Percentiles rank a stretch among this genome's conserved stretches.
These are phyloP conservation scores for Plumapathes pennacea DNA, from an alignment of 92 coral and sea anemone species.

Conservation along the genomic window DNA sequence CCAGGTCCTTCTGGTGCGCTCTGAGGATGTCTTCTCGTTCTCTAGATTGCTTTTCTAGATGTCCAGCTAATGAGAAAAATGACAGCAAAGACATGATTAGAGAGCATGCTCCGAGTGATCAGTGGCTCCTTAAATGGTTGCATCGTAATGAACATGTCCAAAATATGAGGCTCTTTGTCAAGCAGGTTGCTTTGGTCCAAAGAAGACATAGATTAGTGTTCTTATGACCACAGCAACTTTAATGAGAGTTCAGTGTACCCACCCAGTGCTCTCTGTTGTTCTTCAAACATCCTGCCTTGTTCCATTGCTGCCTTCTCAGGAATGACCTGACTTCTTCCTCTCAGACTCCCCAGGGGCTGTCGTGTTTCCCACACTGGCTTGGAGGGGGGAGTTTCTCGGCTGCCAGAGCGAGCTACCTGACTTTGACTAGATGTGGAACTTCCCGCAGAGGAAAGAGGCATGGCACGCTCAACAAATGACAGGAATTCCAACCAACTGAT, in stretches of 20 bases:
- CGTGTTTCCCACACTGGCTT: conserved; percentile 83
- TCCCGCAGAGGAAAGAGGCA: conserved; percentile 50
- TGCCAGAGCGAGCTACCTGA: conserved; percentile 11
- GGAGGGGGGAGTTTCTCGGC: conserved; percentile 57
- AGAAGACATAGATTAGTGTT: no score
- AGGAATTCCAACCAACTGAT: conserved; percentile 69
- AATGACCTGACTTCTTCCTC: conserved; percentile 27
- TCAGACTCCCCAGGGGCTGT: conserved; percentile 58
- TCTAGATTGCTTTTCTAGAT: conserved; percentile 41
- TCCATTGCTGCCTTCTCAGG: conserved; percentile 29
- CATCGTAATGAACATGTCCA: no score
- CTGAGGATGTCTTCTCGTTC: conserved; percentile 20
- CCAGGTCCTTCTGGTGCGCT: conserved; percentile 43
- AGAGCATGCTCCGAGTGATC: no score
- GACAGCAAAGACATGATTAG: no score
- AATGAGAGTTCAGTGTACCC: background rate
- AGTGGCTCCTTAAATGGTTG: no score
- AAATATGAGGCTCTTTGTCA: no score
- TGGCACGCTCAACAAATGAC: conserved; percentile 72
- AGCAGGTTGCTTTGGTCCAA: no score
- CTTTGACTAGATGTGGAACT: conserved; percentile 16
- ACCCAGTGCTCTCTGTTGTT: conserved; percentile 53
- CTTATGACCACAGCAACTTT: background rate
- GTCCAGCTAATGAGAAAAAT: conserved; percentile 25
- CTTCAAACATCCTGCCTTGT: conserved; percentile 46